Evolutionary conservation across 2,888 invertebrate genomes (phyloP), one percentile per base, ranked within the genome.

Genomic region (Muschampia plurimacula): DNA sequence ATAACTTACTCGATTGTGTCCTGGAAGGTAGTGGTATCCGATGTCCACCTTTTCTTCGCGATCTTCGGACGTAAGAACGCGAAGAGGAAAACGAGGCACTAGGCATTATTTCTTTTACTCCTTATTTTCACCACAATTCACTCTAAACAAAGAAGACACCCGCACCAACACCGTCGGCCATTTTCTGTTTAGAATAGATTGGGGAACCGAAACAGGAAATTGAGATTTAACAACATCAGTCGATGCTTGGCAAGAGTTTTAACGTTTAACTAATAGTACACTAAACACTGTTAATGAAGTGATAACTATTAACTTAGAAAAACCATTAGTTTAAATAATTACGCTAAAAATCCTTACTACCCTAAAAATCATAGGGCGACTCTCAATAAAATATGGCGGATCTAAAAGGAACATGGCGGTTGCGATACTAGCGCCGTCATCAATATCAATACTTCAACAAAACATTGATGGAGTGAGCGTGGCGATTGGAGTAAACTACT

Each of bases 41-140:
- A 95, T 97, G 97, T 85, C 97, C 97, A 91, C 97, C 97, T 97
- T 98, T 98, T 95, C 98, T 97, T 91, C 98, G 96, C 92, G 98
- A 98, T 95, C 98, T 96, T 94, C 98, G 96, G 88, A 97, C 97
- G 95, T 97, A 98, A 95, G 97, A 97, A 96, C 98, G 97, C 94
- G 97, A 97, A 95, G 98, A 97, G 91, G 97, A 97, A 95, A 98
- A 98, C 93, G 98, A 98, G 95, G 98, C 98, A 96, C 98, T 98
- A 96, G 98, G 98, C 98, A 98, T 97, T 95, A 96, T 97, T 94
- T 93, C 93, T 94, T 89, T 88, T 88, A 86, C 81, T 89, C 90
- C 92, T 94, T 93, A 94, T 89, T 90, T 92, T 92, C 93, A 92
- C 91, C 90, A 90, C 80, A 95, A 94, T 92, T 90, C 91, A 92